phyloP scores from a whole-genome alignment of 2,888 invertebrate genomes.

The Petrolisthes manimaculis region DNA sequence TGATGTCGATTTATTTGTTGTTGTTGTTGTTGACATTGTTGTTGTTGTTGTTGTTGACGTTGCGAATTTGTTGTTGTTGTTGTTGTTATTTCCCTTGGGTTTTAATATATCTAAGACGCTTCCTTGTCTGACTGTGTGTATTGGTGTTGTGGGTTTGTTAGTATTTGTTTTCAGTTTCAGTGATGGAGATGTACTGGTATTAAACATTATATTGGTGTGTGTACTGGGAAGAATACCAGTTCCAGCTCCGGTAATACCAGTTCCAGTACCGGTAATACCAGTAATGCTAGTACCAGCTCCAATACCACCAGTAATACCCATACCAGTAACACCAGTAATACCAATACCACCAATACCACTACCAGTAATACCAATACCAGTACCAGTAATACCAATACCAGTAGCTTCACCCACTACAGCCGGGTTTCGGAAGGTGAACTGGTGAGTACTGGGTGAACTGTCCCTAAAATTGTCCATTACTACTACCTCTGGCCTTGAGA shows the following conservation, averaged over 20 bases:
- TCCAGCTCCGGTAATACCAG: too few species aligned
- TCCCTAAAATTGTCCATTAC: constrained; percentile 4
- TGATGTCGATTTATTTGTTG: too few species aligned
- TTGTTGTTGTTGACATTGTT: not conserved
- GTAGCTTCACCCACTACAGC: constrained; percentile 31
- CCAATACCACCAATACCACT: not conserved
- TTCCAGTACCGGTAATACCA: too few species aligned
- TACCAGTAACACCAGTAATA: constrained; percentile 15
- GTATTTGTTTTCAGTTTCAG: constrained; percentile 37
- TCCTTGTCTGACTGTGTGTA: too few species aligned
- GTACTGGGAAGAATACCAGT: not conserved
- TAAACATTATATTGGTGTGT: constrained; percentile 26
- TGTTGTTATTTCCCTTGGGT: constrained; percentile 26
- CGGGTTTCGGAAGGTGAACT: constrained; percentile 48
- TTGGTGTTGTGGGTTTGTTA: constrained; percentile 20
- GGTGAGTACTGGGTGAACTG: constrained; percentile 20
- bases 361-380: not conserved
- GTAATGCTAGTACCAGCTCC: too few species aligned
- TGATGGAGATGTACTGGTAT: constrained; percentile 34
- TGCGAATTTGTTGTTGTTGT: constrained; percentile 15
- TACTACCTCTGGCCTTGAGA: too few species aligned
- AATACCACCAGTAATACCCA: constrained; percentile 17
- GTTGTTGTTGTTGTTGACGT: not conserved
- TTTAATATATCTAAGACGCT: constrained; percentile 53
- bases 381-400: too few species aligned